These are phyloP conservation scores for Ophiothrix spiculata DNA, from an alignment of 35 echinoderm and acorn worm genomes.

Conservation along the genomic window DNA sequence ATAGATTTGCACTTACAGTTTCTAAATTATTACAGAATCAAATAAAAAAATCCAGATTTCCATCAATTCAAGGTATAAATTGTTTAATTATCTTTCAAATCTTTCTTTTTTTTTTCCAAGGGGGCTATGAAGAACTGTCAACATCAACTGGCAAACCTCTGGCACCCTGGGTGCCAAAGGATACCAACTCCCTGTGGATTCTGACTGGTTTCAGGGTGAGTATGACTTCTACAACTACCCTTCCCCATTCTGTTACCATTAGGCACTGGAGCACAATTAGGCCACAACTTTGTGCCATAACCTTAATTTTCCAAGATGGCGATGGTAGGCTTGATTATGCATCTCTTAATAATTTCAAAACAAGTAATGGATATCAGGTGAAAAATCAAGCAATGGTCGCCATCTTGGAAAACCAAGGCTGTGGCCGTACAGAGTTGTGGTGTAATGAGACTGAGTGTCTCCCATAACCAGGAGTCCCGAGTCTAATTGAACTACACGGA, in stretches of 20 bases:
- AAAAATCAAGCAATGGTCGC: no score
- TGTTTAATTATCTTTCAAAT: not conserved
- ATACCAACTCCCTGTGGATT: slow-evolving; percentile 8
- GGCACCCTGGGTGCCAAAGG: slow-evolving; percentile 3
- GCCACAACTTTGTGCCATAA: no score
- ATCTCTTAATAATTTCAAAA: no score
- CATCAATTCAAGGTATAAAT: not conserved
- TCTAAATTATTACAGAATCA: not conserved
- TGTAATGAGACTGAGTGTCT: no score
- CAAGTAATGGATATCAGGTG: no score
- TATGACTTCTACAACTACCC: not conserved
- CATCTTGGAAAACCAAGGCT: no score
- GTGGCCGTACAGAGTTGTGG: no score
- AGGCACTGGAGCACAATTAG: no score
- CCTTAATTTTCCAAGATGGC: no score
- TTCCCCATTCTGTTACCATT: not conserved
- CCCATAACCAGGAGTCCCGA: no score
- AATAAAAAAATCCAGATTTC: not conserved
- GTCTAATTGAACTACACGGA: no score
- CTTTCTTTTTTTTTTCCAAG: not conserved
- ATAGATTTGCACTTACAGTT: not conserved
- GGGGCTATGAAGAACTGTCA: slow-evolving; percentile 8
- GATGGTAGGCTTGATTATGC: no score
- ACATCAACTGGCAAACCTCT: slow-evolving; percentile 23
- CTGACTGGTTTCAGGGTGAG: slow-evolving; percentile 21